phyloP scores from a whole-genome alignment of 2,113 vertebrate species.

The Pimephales promelas region DNA sequence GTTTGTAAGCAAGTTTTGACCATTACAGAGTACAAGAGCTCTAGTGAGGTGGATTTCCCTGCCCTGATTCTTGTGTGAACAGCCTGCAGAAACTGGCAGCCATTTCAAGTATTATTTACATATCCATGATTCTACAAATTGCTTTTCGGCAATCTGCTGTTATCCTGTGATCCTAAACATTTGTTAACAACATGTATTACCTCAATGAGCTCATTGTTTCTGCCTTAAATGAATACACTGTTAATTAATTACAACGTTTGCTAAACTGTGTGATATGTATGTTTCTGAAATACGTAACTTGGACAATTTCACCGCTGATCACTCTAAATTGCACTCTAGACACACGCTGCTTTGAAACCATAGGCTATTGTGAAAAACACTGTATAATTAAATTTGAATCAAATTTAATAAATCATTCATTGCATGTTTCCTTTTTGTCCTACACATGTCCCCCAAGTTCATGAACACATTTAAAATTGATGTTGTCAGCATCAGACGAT shows the following conservation, averaged over 20 bases:
- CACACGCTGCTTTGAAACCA: too few relatives aligned
- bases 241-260: too few relatives aligned
- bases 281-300: too few relatives aligned
- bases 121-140: not conserved
- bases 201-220: too few relatives aligned
- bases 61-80: not conserved
- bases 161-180: not conserved
- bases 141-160: not conserved
- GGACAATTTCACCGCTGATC: too few relatives aligned
- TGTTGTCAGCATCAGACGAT: constrained; percentile 1
- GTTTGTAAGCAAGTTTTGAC: not conserved
- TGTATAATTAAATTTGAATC: too few relatives aligned
- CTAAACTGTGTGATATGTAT: too few relatives aligned
- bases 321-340: too few relatives aligned
- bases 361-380: too few relatives aligned
- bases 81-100: not conserved
- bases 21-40: not conserved
- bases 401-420: not conserved
- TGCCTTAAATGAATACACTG: too few relatives aligned
- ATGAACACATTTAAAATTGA: not conserved
- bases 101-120: not conserved
- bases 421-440: not conserved
- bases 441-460: not conserved
- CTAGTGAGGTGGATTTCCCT: not conserved
- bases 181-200: too few relatives aligned